These are phyloP conservation scores for Heliconius eleuchia DNA, from an alignment of 1,140 invertebrate species.

Conservation along the genomic window DNA sequence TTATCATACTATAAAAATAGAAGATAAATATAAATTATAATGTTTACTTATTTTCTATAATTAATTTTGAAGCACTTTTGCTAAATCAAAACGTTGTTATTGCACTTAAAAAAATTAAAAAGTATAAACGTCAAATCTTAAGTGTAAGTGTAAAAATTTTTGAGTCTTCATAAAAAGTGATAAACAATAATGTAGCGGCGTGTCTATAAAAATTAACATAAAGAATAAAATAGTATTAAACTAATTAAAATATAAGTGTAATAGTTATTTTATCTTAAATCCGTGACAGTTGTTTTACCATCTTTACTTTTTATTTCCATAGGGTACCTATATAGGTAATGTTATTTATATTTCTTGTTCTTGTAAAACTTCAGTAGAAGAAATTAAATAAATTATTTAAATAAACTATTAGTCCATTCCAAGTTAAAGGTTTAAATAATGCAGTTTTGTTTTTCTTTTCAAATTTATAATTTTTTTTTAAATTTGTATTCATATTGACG, in stretches of 20 bases:
- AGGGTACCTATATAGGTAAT: neutral
- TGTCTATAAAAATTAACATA: constrained; percentile 20
- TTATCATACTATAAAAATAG: no score
- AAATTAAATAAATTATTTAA: no score
- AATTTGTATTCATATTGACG: no score
- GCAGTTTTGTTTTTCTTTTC: no score
- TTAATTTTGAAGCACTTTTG: no score
- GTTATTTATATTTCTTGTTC: neutral
- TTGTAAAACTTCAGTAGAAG: no score
- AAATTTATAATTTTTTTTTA: no score
- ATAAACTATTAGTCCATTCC: no score
- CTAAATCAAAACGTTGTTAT: neutral
- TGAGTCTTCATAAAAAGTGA: constrained; percentile 1
- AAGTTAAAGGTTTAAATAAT: no score
- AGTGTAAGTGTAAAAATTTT: neutral
- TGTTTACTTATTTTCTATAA: neutral
- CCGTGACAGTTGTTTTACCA: constrained; percentile 12
- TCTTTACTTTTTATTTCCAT: neutral
- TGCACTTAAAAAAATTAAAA: neutral
- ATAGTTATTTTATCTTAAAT: constrained; percentile 17
- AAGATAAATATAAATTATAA: neutral
- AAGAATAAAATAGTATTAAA: constrained; percentile 10
- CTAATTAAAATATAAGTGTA: constrained; percentile 14
- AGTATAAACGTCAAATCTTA: neutral
- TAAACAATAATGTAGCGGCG: constrained; percentile 4